Conservation (phyloP, 2,797 vertebrate genomes). For the Esox lucius region DNA sequence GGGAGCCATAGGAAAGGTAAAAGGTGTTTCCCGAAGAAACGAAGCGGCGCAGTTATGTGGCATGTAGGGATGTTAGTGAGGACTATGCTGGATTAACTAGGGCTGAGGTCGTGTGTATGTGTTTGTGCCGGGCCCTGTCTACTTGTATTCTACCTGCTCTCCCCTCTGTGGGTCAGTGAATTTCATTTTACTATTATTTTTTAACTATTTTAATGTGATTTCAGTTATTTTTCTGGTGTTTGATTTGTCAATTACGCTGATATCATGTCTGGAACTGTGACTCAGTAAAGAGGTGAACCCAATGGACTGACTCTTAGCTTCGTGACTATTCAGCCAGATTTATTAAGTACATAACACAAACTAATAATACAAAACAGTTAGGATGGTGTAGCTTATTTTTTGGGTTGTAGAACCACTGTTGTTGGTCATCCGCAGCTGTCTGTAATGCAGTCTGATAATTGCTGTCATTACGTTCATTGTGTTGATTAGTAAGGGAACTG, state of each 20-base stretch:
- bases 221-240: slow-evolving; percentile 14
- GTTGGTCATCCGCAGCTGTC: not conserved
- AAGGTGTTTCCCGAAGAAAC: not conserved
- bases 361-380: not conserved
- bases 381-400: not conserved
- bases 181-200: slow-evolving; percentile 48
- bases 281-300: slow-evolving; percentile 70
- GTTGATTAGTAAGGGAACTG: not conserved
- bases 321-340: not conserved
- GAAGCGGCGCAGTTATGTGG: not conserved
- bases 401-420: not conserved
- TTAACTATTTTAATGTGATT: slow-evolving; percentile 46
- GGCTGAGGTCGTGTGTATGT: slow-evolving; percentile 14
- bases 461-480: not conserved
- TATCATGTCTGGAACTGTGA: slow-evolving; percentile 60
- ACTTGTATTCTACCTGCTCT: not conserved
- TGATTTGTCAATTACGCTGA: slow-evolving; percentile 30
- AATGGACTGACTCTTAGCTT: slow-evolving; percentile 3
- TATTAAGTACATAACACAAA: too few species aligned
- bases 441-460: not conserved
- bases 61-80: slow-evolving; percentile 4
- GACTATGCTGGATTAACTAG: not conserved
- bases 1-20: slow-evolving; percentile 48
- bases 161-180: slow-evolving; percentile 25
- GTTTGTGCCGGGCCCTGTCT: slow-evolving; percentile 1